Percentiles rank a stretch among this genome's conserved stretches.
phyloP scores from a whole-genome alignment of 2,888 invertebrate species.

The Tenodera sinensis region DNA sequence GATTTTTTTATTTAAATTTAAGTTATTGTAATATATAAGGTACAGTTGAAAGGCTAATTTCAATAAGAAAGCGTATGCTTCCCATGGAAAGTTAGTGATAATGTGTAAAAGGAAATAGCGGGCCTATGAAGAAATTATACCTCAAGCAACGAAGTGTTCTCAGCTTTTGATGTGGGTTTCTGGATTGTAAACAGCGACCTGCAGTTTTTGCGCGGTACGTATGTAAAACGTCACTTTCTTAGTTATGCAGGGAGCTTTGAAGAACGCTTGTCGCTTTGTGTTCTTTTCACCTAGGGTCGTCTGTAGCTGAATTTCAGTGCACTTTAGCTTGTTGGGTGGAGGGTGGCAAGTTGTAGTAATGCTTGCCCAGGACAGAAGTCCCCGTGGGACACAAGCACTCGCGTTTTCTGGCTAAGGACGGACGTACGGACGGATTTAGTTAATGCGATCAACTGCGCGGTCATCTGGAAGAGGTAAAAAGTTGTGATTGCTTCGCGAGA shows the following conservation, averaged over 20 bases:
- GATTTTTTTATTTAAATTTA: no score
- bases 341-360: not conserved
- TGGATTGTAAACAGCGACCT: no score
- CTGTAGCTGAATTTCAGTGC: not conserved
- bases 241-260: not conserved
- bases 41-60: no score
- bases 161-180: no score
- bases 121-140: no score
- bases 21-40: no score
- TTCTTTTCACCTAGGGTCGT: not conserved
- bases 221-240: not conserved
- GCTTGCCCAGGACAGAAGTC: not conserved
- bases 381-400: constrained; percentile 17
- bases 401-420: not conserved
- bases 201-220: not conserved
- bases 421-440: constrained; percentile 11
- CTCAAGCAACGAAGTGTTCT: no score
- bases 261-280: not conserved
- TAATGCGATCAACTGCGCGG: constrained; percentile 18
- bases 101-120: no score
- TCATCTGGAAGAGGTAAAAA: constrained; percentile 23
- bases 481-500: constrained; percentile 21
- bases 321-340: not conserved
- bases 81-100: no score
- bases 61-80: no score